Conservation (phyloP, 1,140 invertebrate species). For the Lineus longissimus region DNA sequence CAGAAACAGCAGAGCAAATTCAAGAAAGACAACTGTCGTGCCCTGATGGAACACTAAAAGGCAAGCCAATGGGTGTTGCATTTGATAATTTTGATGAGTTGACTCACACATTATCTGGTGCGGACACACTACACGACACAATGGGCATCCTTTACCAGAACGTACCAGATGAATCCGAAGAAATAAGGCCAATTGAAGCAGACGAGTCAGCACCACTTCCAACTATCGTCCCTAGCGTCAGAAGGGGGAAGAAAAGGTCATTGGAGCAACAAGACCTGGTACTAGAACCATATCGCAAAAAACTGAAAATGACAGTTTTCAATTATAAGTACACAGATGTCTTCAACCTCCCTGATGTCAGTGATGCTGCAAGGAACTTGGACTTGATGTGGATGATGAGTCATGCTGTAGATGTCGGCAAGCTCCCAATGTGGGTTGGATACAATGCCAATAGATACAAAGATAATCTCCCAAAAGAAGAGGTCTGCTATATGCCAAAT, state of each 20-base stretch:
- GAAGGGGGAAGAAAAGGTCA: too few species aligned
- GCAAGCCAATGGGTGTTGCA: not conserved
- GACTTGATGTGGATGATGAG: slow-evolving; percentile 2
- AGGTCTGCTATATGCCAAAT: slow-evolving; percentile 17
- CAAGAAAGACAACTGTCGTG: not conserved
- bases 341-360: too few species aligned
- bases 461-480: slow-evolving; percentile 9
- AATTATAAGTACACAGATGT: too few species aligned
- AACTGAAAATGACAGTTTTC: too few species aligned
- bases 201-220: too few species aligned
- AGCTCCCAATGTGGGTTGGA: slow-evolving; percentile 3
- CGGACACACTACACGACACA: not conserved
- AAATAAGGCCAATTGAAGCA: too few species aligned
- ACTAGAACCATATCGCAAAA: too few species aligned
- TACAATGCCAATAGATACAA: not conserved
- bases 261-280: too few species aligned
- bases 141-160: not conserved
- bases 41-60: not conserved
- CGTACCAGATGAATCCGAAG: not conserved
- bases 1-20: not conserved
- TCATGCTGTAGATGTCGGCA: not conserved
- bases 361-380: not conserved
- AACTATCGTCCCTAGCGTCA: too few species aligned
- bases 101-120: not conserved
- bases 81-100: not conserved